Conservation (phyloP, 1,140 invertebrate genomes). For the Lasaia peninsularis region DNA sequence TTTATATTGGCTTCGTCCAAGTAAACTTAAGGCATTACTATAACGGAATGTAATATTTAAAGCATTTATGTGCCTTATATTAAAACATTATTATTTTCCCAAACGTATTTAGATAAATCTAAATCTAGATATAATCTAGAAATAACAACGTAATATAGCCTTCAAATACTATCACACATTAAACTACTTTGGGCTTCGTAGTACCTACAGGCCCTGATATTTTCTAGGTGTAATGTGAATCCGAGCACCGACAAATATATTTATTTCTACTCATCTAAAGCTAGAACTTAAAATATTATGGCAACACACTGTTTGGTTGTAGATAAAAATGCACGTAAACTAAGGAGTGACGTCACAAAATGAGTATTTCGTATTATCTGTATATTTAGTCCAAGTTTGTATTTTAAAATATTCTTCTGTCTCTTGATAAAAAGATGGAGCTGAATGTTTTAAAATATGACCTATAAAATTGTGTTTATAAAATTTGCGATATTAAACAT, state of each 20-base stretch:
- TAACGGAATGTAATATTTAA: conserved; percentile 44
- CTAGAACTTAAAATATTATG: conserved; percentile 64
- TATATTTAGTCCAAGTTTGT: not conserved
- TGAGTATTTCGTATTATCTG: conserved; percentile 18
- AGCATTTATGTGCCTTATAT: conserved; percentile 27
- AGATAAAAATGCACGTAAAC: conserved; percentile 41
- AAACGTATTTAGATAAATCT: conserved; percentile 10
- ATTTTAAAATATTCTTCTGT: too few relatives aligned
- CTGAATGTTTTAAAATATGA: too few relatives aligned
- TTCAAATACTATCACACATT: conserved; percentile 34
- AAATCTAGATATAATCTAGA: conserved; percentile 29
- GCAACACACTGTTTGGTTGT: conserved; percentile 69
- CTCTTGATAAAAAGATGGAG: too few relatives aligned
- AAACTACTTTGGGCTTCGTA: conserved; percentile 29
- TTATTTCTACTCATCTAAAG: conserved; percentile 39
- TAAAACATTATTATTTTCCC: conserved; percentile 8
- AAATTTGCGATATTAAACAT: too few relatives aligned
- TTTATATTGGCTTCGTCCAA: conserved; percentile 32
- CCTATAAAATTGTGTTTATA: too few relatives aligned
- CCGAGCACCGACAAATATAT: conserved; percentile 54
- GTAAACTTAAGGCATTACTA: conserved; percentile 30
- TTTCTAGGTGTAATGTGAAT: conserved; percentile 55
- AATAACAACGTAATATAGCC: conserved; percentile 29
- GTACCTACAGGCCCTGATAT: conserved; percentile 16
- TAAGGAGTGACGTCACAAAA: not conserved